phyloP scores from a whole-genome alignment of 2,888 invertebrate species.

The Argyra leucocephala region DNA sequence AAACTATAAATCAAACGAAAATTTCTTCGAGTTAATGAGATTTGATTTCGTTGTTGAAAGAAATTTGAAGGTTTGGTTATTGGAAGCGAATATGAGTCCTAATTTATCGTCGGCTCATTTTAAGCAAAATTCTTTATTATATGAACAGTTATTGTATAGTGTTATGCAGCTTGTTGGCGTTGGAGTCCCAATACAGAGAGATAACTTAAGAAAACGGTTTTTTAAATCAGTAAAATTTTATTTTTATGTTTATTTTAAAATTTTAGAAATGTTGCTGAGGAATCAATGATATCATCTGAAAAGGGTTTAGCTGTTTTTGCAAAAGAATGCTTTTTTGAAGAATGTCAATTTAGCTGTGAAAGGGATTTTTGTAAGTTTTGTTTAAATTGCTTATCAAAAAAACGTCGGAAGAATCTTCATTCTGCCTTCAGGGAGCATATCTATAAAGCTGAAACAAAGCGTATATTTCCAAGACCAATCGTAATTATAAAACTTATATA shows the following conservation, averaged over 20 bases:
- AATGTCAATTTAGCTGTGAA: conserved; percentile 55
- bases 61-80: conserved; percentile 69
- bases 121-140: conserved; percentile 75
- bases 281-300: conserved; percentile 60
- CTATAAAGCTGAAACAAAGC: conserved; percentile 66
- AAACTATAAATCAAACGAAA: conserved; percentile 46
- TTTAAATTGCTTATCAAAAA: conserved; percentile 59
- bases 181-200: conserved; percentile 45
- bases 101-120: conserved; percentile 90
- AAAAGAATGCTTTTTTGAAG: conserved; percentile 51
- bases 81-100: conserved; percentile 98
- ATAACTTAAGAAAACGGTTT: conserved; percentile 43
- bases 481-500: conserved; percentile 25
- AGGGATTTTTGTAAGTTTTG: conserved; percentile 66
- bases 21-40: conserved; percentile 90
- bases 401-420: conserved; percentile 51
- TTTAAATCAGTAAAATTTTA: conserved; percentile 14
- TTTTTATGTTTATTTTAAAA: no score
- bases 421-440: conserved; percentile 71
- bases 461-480: conserved; percentile 71
- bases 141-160: conserved; percentile 86
- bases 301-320: conserved; percentile 72
- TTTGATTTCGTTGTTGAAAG: conserved; percentile 90
- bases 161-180: conserved; percentile 71
- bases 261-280: conserved; percentile 45